A percentile compares a stretch with the other conserved stretches of the same genome.
Evolutionary conservation across 2,797 vertebrate species (phyloP).

Genomic region (Ambastaia sidthimunki): DNA sequence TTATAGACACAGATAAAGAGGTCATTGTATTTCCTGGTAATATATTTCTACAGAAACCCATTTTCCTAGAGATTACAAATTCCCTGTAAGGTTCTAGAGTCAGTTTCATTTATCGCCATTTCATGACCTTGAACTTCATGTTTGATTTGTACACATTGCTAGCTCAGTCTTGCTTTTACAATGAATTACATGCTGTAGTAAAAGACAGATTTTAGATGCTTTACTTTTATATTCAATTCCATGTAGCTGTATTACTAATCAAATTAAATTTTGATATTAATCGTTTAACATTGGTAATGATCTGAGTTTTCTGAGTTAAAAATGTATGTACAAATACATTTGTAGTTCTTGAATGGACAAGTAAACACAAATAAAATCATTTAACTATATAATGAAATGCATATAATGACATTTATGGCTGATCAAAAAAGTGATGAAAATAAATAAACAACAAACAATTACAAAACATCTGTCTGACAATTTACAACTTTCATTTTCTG

Average conservation of each 20-base stretch:
- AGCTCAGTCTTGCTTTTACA: background rate
- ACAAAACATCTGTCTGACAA: too few relatives aligned
- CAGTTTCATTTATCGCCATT: background rate
- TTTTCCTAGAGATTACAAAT: conserved; percentile 5
- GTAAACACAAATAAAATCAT: too few relatives aligned
- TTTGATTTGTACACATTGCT: background rate
- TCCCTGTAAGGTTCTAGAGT: background rate
- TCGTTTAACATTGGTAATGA: background rate
- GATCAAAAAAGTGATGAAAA: too few relatives aligned
- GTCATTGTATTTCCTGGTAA: background rate
- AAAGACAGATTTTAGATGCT: too few relatives aligned
- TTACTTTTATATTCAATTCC: background rate
- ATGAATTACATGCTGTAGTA: too few relatives aligned
- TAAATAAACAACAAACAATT: too few relatives aligned
- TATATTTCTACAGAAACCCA: background rate
- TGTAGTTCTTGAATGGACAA: too few relatives aligned
- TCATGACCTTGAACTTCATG: background rate
- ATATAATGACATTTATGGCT: too few relatives aligned
- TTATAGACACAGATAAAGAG: background rate
- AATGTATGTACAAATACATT: too few relatives aligned
- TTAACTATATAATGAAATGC: too few relatives aligned
- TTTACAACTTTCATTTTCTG: too few relatives aligned
- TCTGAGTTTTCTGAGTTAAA: too few relatives aligned
- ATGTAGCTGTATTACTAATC: background rate
- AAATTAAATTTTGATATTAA: background rate